Evolutionary conservation across 2,797 vertebrate genomes (phyloP).

Genomic region (Anisognathus igniventris): DNA sequence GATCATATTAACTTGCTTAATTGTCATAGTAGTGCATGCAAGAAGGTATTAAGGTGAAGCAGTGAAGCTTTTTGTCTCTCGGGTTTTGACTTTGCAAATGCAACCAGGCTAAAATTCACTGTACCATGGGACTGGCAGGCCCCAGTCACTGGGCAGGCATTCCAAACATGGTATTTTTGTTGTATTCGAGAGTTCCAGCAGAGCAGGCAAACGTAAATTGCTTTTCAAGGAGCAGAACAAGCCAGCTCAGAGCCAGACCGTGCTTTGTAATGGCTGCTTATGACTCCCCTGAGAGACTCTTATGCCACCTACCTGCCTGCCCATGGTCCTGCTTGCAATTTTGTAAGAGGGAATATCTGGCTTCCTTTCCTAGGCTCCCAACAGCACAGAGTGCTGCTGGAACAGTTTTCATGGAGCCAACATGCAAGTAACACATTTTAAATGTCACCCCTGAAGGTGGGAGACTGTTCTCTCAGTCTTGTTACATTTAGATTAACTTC

Average conservation of each 20-base stretch:
- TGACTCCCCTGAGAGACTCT: not conserved
- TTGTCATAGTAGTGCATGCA: conserved; percentile 8
- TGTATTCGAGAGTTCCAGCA: not conserved
- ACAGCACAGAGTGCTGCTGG: not conserved
- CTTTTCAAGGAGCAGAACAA: not conserved
- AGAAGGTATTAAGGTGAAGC: not conserved
- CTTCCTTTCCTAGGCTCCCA: not conserved
- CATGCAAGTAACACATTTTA: rapidly evolving
- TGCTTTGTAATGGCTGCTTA: not conserved
- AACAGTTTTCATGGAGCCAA: not conserved
- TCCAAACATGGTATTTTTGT: not conserved
- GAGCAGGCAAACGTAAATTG: rapidly evolving
- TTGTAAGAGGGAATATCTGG: not conserved
- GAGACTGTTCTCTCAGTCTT: not conserved
- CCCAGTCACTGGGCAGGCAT: not conserved
- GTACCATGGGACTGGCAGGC: rapidly evolving
- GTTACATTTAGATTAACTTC: not conserved
- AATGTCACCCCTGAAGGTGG: not conserved
- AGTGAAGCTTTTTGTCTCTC: not conserved
- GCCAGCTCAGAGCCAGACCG: rapidly evolving
- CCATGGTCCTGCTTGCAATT: not conserved
- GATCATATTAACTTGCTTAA: conserved; percentile 35
- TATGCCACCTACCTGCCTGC: not conserved
- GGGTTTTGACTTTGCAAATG: not conserved
- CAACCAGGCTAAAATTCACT: not conserved